Percentiles rank a stretch among this genome's conserved stretches.
These are phyloP conservation scores for Mastomys coucha DNA, from an alignment of 2,113 vertebrate genomes.

Conservation along the genomic window DNA sequence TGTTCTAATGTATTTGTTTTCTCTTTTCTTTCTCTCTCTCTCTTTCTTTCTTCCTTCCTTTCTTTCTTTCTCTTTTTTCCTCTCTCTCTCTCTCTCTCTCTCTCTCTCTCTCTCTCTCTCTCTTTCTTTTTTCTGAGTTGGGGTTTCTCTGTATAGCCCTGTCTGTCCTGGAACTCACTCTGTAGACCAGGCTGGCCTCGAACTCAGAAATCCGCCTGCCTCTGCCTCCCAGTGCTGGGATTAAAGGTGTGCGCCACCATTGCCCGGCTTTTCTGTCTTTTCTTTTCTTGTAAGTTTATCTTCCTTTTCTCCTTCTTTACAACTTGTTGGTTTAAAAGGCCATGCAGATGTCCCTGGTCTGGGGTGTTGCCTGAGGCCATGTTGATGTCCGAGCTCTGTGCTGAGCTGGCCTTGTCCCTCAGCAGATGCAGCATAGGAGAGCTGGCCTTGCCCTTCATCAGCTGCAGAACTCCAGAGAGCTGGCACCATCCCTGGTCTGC, in stretches of 20 bases:
- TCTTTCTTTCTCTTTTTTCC: no score
- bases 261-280: neutral
- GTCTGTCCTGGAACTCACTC: no score
- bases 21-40: neutral
- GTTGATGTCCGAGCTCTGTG: neutral
- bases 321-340: neutral
- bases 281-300: neutral
- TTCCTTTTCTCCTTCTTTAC: neutral
- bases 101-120: no score
- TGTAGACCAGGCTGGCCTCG: no score
- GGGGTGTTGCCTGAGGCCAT: neutral
- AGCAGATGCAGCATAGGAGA: no score
- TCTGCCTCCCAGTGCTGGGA: no score
- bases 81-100: no score
- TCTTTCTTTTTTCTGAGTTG: no score
- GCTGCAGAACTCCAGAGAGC: no score
- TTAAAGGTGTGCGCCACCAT: no score
- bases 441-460: neutral
- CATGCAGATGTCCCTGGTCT: neutral
- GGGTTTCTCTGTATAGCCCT: no score
- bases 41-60: neutral
- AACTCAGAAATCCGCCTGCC: no score
- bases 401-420: neutral
- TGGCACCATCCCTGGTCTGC: neutral
- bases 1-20: neutral